Percentiles rank a stretch among this genome's conserved stretches.
Evolutionary conservation across 2,113 vertebrate species (phyloP).

Genomic region (Nerophis ophidion): DNA sequence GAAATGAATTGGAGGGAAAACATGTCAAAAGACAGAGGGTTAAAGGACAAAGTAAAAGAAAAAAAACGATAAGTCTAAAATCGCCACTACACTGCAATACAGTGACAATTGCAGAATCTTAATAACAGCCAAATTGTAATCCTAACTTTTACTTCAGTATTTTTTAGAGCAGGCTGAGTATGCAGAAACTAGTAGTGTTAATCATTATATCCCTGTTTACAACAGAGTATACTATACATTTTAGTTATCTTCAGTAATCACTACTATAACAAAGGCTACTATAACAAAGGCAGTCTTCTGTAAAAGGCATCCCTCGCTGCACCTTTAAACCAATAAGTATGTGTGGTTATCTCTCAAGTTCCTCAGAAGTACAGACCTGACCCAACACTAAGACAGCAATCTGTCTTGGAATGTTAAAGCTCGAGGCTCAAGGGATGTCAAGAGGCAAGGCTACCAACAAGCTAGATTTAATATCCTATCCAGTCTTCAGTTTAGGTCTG

Average conservation of each 20-base stretch:
- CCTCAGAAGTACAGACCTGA: slow-evolving; percentile 30
- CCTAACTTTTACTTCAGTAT: neutral
- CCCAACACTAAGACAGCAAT: slow-evolving; percentile 39
- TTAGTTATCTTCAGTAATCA: no score
- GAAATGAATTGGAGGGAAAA: neutral
- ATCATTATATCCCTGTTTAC: no score
- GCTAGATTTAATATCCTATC: neutral
- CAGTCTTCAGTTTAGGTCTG: no score
- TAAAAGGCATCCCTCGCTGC: slow-evolving; percentile 19
- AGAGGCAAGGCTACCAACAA: slow-evolving; percentile 25
- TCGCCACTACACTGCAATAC: neutral
- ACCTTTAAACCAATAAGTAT: slow-evolving; percentile 26
- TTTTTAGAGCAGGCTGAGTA: no score
- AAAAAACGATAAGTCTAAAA: neutral
- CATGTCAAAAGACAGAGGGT: slow-evolving; percentile 1
- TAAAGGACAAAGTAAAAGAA: neutral
- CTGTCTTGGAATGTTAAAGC: slow-evolving; percentile 27
- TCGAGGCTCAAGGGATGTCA: slow-evolving; percentile 36
- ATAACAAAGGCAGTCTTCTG: no score
- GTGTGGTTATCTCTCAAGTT: slow-evolving; percentile 29
- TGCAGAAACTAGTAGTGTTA: no score
- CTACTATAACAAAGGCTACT: no score
- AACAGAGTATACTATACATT: no score
- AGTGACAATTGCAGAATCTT: neutral
- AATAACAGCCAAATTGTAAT: neutral